Evolutionary conservation across 2,888 invertebrate species (phyloP), one percentile per base, ranked within the genome.

Genomic region (Melieria crassipennis): DNA sequence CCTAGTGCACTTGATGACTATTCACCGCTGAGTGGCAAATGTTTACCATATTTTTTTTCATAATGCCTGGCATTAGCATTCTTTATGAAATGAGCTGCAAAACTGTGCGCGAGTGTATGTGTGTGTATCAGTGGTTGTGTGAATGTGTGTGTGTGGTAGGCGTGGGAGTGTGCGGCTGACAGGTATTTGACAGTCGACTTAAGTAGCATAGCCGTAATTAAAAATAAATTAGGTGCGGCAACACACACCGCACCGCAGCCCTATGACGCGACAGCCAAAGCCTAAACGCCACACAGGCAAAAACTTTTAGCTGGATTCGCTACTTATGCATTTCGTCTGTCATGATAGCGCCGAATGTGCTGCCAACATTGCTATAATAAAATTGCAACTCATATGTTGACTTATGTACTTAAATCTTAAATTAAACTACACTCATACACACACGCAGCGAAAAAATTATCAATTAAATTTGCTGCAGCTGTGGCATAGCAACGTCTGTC

Each of bases 171-270:
- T 61, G 46, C 5, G 13, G 5, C 46, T 61, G 46, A 61, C 46
- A 46, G 61, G 11, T 61, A 61, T 61, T 46, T 61, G 61, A 61
- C 61, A 61, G 45, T 61, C 6, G 61, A 7, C 46, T 4, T 46
- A 46, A 43, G 45, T 61, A 13, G 61, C 61, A 13, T n/a, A 16
- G 46, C 13, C 4, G 45, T 61, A 61, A 61, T 61, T 61, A 61
- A 61, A 61, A 45, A 47, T 46, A 46, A 61, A 46, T 61, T n/a
- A 61, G 11, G 30, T 45, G 30, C 30, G 5, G 30, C 30, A 30
- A 30, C 30, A 30, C 30, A 30, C 30, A 4, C 13, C 11, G 42
- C 16, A 30, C 10, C 7, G 50, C 52, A 10, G 7, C 52, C 42
- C n/a, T 11, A 6, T 55, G 30, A 30, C 30, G 30, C 30, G 30